phyloP scores from a whole-genome alignment of 1,140 invertebrate species.

The Brachionus rotundiformis region DNA sequence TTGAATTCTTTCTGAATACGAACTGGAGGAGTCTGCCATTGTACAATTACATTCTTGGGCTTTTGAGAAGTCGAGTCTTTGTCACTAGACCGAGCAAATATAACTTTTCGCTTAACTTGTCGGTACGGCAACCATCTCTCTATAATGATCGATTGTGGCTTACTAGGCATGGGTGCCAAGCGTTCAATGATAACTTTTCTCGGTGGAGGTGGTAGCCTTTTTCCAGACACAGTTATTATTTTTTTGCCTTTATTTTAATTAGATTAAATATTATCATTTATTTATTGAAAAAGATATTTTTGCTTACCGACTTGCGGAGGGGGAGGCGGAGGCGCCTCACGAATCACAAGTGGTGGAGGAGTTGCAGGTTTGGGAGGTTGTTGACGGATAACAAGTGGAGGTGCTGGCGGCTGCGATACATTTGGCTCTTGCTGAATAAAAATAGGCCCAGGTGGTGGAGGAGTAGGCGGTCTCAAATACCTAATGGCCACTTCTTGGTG shows the following conservation, averaged over 20 bases:
- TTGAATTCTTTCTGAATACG: conserved; percentile 38
- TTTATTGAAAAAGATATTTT: too few relatives aligned
- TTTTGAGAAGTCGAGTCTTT: neutral
- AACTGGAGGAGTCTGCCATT: conserved; percentile 51
- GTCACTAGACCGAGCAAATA: conserved; percentile 4
- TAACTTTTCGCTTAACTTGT: conserved; percentile 43
- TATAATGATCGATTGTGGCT: conserved; percentile 51
- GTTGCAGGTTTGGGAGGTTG: conserved; percentile 2
- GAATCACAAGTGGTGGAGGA: conserved; percentile 49
- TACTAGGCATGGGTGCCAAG: conserved; percentile 26
- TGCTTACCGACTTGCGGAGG: conserved; percentile 26
- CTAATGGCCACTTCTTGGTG: conserved; percentile 48
- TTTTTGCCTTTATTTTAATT: conserved; percentile 6
- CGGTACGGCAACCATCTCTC: conserved; percentile 52
- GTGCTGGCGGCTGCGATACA: neutral
- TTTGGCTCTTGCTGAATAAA: conserved; percentile 40
- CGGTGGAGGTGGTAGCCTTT: conserved; percentile 47
- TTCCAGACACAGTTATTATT: conserved; percentile 28
- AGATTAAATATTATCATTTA: too few relatives aligned
- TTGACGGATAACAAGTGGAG: conserved; percentile 49
- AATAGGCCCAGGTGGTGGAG: conserved; percentile 42
- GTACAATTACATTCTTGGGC: conserved; percentile 47
- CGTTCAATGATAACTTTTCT: conserved; percentile 52
- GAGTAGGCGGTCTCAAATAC: conserved; percentile 51
- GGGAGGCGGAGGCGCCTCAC: conserved; percentile 46